These are phyloP conservation scores for Meghimatium bilineatum DNA, from an alignment of 2,888 invertebrate species.

Conservation along the genomic window DNA sequence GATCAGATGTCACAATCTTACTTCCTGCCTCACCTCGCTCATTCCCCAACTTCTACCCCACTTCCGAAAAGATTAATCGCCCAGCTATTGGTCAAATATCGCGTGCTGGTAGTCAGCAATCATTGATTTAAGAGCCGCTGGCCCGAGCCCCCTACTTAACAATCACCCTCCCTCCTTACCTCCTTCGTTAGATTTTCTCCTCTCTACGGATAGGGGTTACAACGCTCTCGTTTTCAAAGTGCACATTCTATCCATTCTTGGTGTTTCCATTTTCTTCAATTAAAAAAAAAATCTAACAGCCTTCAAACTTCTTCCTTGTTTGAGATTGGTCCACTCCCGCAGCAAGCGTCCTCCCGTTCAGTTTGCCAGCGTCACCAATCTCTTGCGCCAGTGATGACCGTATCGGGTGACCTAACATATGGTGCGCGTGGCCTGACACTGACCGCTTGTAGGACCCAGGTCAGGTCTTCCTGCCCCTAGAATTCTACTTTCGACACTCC, in stretches of 20 bases:
- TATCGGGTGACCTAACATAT: constrained; percentile 6
- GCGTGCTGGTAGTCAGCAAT: background rate
- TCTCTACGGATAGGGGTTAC: background rate
- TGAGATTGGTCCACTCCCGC: background rate
- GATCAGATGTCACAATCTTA: background rate
- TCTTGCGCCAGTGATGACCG: constrained; percentile 20
- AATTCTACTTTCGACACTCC: constrained; percentile 10
- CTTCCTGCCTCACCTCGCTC: background rate
- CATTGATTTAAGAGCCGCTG: background rate
- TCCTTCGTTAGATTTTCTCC: background rate
- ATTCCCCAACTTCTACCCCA: background rate
- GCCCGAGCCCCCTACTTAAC: background rate
- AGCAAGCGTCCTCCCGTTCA: background rate
- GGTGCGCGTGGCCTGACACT: constrained; percentile 19
- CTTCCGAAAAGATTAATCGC: background rate
- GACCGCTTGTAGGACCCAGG: constrained; percentile 2
- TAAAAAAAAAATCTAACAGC: background rate
- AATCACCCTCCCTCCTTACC: background rate
- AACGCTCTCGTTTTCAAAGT: background rate
- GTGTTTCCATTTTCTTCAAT: no score
- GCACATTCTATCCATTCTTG: no score
- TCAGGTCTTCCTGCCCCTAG: constrained; percentile 23
- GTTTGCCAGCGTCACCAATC: background rate
- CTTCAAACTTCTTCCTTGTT: background rate
- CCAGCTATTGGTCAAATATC: background rate